Conservation (phyloP, 2,888 invertebrate genomes). For the Aphidius colemani region DNA sequence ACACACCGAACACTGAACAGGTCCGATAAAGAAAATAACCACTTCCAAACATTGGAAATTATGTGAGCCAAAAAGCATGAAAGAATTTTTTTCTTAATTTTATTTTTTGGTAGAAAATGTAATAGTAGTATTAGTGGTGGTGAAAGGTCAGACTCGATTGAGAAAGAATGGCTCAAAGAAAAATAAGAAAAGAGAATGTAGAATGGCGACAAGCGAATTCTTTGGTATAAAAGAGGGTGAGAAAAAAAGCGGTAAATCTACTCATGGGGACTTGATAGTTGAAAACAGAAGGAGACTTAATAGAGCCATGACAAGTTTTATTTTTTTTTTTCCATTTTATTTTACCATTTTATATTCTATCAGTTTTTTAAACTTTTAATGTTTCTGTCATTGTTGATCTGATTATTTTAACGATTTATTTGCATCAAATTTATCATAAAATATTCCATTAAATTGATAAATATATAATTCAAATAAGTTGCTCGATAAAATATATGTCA, state of each 20-base stretch:
- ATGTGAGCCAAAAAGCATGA: slow-evolving; percentile 7
- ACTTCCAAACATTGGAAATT: not conserved
- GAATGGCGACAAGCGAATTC: slow-evolving; percentile 13
- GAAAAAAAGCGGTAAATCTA: slow-evolving; percentile 17
- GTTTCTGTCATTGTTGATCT: not conserved
- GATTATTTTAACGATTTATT: not conserved
- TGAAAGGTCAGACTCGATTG: slow-evolving; percentile 1
- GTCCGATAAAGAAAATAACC: too few species aligned
- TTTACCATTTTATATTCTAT: not conserved
- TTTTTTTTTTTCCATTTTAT: slow-evolving; percentile 1
- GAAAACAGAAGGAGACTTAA: slow-evolving; percentile 13
- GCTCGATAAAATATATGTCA: not conserved
- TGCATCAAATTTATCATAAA: not conserved
- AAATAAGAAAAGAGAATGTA: not conserved
- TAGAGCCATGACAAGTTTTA: slow-evolving; percentile 20
- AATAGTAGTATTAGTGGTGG: not conserved
- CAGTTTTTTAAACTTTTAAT: slow-evolving; percentile 14
- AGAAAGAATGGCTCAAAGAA: not conserved
- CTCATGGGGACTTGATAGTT: slow-evolving; percentile 13
- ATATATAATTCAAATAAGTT: not conserved
- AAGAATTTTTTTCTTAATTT: not conserved
- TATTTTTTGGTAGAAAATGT: not conserved
- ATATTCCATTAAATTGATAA: not conserved
- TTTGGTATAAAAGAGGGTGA: slow-evolving; percentile 6
- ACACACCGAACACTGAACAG: too few species aligned